Percentiles rank a stretch among this genome's conserved stretches.
phyloP scores from a whole-genome alignment of 2,113 vertebrate genomes.

The Oplegnathus fasciatus region DNA sequence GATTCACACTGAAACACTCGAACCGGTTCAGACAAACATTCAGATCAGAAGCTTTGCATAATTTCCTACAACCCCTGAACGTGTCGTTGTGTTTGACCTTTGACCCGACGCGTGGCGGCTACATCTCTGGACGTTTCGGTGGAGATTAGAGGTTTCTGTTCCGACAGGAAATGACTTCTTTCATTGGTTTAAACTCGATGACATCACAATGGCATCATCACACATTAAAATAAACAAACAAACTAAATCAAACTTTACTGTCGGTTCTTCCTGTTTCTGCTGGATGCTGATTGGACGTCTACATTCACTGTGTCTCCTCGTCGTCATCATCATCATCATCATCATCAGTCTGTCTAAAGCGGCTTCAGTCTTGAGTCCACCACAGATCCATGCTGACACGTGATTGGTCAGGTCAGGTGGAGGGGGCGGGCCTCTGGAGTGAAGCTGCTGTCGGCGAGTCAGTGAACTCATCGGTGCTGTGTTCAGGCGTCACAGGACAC shows the following conservation, averaged over 20 bases:
- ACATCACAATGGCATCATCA: neutral
- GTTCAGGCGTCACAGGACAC: slow-evolving; percentile 38
- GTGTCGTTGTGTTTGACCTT: slow-evolving; percentile 3
- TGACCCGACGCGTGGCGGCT: neutral
- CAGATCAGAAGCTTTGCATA: neutral
- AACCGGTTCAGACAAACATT: neutral
- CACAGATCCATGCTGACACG: neutral
- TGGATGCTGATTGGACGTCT: slow-evolving; percentile 46
- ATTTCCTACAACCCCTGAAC: neutral
- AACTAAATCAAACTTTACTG: neutral
- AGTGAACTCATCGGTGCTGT: slow-evolving; percentile 23
- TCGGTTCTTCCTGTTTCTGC: neutral
- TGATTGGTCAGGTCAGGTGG: slow-evolving; percentile 21
- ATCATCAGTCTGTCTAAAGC: slow-evolving; percentile 16
- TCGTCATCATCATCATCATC: neutral
- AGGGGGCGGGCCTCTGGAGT: slow-evolving; percentile 8
- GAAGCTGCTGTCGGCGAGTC: neutral
- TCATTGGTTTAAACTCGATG: slow-evolving; percentile 20
- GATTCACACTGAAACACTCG: too few species aligned
- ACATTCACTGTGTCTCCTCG: slow-evolving; percentile 60
- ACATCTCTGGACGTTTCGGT: too few species aligned
- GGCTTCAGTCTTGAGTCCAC: neutral
- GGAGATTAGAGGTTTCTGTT: neutral
- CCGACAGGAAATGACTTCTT: neutral
- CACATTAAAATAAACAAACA: neutral